These are phyloP conservation scores for Philhelius pedissequus DNA, from an alignment of 2,888 invertebrate species.

Conservation along the genomic window DNA sequence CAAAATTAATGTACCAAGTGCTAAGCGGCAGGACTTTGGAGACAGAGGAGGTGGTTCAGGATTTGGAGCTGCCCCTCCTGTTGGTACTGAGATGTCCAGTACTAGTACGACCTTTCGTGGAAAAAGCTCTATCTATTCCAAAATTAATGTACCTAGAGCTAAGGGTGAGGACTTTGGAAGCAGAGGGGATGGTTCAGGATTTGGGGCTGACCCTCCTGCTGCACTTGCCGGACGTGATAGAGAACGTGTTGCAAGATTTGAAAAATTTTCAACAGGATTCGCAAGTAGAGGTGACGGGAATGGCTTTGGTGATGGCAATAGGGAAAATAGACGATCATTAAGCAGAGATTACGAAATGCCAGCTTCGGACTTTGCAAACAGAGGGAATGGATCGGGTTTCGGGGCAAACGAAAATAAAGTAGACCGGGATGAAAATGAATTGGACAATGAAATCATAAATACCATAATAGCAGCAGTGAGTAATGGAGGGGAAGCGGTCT, in stretches of 20 bases:
- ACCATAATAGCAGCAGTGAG: not conserved
- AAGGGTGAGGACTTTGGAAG: too few relatives aligned
- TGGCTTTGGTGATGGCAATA: constrained; percentile 69
- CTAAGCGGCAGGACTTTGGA: too few relatives aligned
- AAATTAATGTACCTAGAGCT: too few relatives aligned
- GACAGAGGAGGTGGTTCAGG: not conserved
- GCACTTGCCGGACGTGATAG: not conserved
- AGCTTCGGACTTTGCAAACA: not conserved
- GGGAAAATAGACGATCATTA: constrained; percentile 35
- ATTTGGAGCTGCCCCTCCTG: not conserved
- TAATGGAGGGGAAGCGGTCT: not conserved
- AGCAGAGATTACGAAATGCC: not conserved
- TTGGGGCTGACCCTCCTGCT: too few relatives aligned
- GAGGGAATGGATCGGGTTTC: not conserved
- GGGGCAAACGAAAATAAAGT: not conserved
- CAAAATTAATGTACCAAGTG: too few relatives aligned
- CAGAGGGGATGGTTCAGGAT: constrained; percentile 7
- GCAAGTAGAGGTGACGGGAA: constrained; percentile 32
- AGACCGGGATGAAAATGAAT: not conserved
- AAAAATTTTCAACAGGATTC: constrained; percentile 35
- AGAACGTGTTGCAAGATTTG: not conserved
- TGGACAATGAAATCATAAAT: not conserved
- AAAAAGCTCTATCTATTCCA: too few relatives aligned
- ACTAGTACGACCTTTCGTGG: not conserved
- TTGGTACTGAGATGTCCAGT: not conserved